Percentiles rank a stretch among this genome's conserved stretches.
Conservation (phyloP, 2,888 invertebrate genomes). For the Drosophila demipolita region DNA sequence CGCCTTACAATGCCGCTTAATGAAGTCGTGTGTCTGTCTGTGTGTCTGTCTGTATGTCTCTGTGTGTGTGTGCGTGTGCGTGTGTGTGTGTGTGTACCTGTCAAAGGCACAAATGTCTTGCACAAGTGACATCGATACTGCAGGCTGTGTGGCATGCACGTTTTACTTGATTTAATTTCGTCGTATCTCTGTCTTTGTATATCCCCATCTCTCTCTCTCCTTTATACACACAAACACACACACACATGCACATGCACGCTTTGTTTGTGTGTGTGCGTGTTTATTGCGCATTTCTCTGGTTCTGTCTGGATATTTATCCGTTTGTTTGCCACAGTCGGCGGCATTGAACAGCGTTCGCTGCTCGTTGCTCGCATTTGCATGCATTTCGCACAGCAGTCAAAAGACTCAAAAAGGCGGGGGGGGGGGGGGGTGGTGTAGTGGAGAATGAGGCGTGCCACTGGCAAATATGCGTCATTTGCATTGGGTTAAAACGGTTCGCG, state of each 20-base stretch:
- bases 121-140: constrained; percentile 71
- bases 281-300: constrained; percentile 75
- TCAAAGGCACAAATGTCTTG: constrained; percentile 66
- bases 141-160: constrained; percentile 66
- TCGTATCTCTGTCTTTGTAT: constrained; percentile 41
- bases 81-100: constrained; percentile 37
- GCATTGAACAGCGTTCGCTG: constrained; percentile 67
- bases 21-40: constrained; percentile 51
- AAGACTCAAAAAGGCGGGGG: constrained; percentile 40
- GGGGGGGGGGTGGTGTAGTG: neutral
- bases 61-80: constrained; percentile 13
- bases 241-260: neutral
- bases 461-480: constrained; percentile 81
- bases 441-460: constrained; percentile 34
- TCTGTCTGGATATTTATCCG: constrained; percentile 74
- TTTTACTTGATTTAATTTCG: constrained; percentile 80
- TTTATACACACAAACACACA: too few relatives aligned
- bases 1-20: constrained; percentile 68
- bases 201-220: constrained; percentile 3
- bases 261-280: constrained; percentile 56
- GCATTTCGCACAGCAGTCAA: constrained; percentile 74
- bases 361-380: constrained; percentile 72
- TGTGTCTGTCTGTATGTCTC: constrained; percentile 15
- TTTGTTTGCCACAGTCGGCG: constrained; percentile 66
- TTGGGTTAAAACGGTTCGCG: constrained; percentile 78